A percentile compares a stretch with the other conserved stretches of the same genome.
Evolutionary conservation across 2,113 vertebrate species (phyloP).

Genomic region (Psephotus haematonotus): DNA sequence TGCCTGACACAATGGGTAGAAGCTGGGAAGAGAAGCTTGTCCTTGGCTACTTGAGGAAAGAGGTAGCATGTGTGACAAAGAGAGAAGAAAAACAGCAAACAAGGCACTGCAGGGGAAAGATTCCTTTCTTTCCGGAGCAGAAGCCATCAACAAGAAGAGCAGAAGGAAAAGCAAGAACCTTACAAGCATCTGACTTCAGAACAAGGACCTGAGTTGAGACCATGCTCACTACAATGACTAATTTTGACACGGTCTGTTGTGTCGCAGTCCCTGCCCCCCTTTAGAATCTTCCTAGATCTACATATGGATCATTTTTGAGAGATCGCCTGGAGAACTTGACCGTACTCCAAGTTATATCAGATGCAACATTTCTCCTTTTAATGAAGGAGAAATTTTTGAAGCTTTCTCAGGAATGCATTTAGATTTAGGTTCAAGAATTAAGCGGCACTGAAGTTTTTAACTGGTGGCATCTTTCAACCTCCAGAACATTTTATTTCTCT

Average conservation of each 20-base stretch:
- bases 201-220: neutral
- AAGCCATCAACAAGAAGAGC: neutral
- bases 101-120: neutral
- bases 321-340: neutral
- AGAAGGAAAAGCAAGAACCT: neutral
- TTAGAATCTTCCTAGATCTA: neutral
- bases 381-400: neutral
- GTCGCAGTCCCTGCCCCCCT: neutral
- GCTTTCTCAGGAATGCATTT: neutral
- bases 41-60: neutral
- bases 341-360: neutral
- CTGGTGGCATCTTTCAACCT: neutral
- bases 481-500: neutral
- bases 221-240: fast-evolving
- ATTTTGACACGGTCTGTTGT: neutral
- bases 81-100: neutral
- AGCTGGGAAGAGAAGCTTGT: neutral
- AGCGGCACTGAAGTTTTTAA: neutral
- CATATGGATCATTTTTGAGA: neutral
- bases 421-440: neutral
- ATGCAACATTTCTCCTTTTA: neutral
- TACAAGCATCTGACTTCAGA: neutral
- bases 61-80: fast-evolving
- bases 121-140: neutral
- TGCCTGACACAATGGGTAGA: neutral